Evolutionary conservation across 2,797 vertebrate species (phyloP), one percentile per base, ranked within the genome.

Genomic region (Tolypeutes matacus): DNA sequence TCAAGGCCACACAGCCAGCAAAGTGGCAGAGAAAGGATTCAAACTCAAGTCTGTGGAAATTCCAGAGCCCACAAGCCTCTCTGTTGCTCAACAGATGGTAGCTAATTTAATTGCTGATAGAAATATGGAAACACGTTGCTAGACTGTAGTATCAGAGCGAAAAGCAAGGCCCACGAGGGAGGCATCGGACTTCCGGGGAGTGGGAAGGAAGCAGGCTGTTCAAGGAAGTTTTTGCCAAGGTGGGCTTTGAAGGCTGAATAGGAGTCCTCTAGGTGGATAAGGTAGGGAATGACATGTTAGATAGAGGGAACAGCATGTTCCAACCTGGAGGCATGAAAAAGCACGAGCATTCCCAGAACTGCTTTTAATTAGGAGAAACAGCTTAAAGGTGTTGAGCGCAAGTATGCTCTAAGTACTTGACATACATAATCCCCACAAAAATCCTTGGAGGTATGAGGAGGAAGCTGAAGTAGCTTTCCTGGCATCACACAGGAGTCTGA

Each of bases 221-320:
- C 58, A 73, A 64, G 27, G 14, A 91, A 75, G 67, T 31, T 34
- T 58, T 60, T 62, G 21, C 20, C 25, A 20, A 49, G 39, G 64
- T 90, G 69, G 29, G 77, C 64, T 95, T 23, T 62, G 89, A 88
- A 51, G 84, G 39, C 42, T 62, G 29, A 69, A 42, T 69, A 62
- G 58, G 39, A 69, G 84, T 70, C 83, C 51, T 88, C 67, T 27
- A 34, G 58, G 60, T 14, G 6, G 60, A 31, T 46, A 51, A 76
- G 31, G 25, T 27, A 36, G 42, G 69, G 46, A 12, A 36, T 36
- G 58, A 56, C 31, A 75, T 36, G 11, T 46, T 46, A 31, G 29
- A 29, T 49, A 58, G 60, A 53, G 42, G 34, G 31, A 58, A 46
- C 2, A 34, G 36, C 21, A 9, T 69, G 36, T 60, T 23, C 62